A percentile compares a stretch with the other conserved stretches of the same genome.
Evolutionary conservation across 2,888 invertebrate genomes (phyloP).

Genomic region (Liposcelis brunnea): DNA sequence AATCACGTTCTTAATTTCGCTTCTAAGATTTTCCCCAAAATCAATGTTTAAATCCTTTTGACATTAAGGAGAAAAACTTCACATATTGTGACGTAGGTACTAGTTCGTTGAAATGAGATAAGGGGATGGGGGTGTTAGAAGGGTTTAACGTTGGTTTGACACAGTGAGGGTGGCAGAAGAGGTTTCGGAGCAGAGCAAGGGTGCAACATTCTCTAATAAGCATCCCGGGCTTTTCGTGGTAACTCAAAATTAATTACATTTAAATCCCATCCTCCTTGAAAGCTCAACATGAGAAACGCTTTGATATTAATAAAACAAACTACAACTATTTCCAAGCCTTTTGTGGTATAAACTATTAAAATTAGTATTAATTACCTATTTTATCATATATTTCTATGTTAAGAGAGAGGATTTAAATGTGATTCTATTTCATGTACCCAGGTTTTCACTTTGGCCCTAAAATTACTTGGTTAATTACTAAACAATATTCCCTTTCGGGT

Average conservation of each 20-base stretch:
- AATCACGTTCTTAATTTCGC: no score
- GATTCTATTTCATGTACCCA: conserved; percentile 2
- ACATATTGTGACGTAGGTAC: no score
- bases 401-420: conserved; percentile 4
- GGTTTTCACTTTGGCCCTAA: conserved; percentile 3
- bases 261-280: background rate
- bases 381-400: background rate
- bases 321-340: conserved; percentile 14
- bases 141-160: no score
- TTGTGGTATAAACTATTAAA: conserved; percentile 10
- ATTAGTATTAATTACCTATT: conserved; percentile 8
- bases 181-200: background rate
- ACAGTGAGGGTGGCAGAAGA: background rate
- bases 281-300: conserved; percentile 15
- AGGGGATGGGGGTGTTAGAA: no score
- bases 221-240: conserved; percentile 4
- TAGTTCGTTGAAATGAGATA: no score
- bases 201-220: conserved; percentile 6
- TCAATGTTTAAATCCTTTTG: no score
- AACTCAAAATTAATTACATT: conserved; percentile 4
- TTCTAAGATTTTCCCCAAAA: no score
- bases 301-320: conserved; percentile 13
- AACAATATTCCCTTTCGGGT: no score
- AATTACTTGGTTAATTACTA: no score
- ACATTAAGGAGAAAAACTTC: no score